phyloP scores from a whole-genome alignment of 2,888 invertebrate species.

The Drosophila gaucha region DNA sequence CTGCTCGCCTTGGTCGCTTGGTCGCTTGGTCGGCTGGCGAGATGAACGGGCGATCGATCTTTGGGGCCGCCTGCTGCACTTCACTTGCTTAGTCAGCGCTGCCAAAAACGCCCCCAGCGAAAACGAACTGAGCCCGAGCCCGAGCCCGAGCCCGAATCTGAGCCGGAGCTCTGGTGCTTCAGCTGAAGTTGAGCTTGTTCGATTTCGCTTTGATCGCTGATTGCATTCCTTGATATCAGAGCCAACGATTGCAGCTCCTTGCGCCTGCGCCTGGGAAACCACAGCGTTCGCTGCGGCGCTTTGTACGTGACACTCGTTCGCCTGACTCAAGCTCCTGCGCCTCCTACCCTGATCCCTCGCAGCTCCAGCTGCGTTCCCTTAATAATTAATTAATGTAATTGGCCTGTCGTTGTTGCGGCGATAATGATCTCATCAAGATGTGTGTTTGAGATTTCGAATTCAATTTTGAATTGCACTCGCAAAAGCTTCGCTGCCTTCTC shows the following conservation, averaged over 20 bases:
- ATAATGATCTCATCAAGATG: slow-evolving; percentile 82
- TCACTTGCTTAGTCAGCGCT: slow-evolving; percentile 74
- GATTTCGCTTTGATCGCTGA: slow-evolving; percentile 72
- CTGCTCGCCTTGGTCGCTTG: not conserved
- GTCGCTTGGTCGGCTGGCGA: slow-evolving; percentile 5
- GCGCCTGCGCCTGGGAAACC: slow-evolving; percentile 49
- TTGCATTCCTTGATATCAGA: slow-evolving; percentile 72
- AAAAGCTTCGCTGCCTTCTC: slow-evolving; percentile 12
- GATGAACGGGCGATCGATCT: slow-evolving; percentile 66
- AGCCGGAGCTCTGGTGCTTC: slow-evolving; percentile 6
- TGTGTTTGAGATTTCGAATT: slow-evolving; percentile 76
- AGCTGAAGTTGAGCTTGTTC: slow-evolving; percentile 59
- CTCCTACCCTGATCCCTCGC: not conserved
- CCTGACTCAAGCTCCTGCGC: slow-evolving; percentile 1
- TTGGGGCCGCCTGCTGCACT: slow-evolving; percentile 50
- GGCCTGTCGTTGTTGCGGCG: slow-evolving; percentile 84
- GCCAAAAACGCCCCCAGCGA: slow-evolving; percentile 69
- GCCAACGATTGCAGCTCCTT: slow-evolving; percentile 52
- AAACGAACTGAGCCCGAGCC: slow-evolving; percentile 22
- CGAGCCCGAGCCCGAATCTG: slow-evolving; percentile 16
- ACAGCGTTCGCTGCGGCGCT: slow-evolving; percentile 48
- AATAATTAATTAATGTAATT: slow-evolving; percentile 85
- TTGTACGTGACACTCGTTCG: slow-evolving; percentile 74
- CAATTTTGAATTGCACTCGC: slow-evolving; percentile 70
- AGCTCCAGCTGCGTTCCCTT: slow-evolving; percentile 71